Evolutionary conservation across 2,888 invertebrate species (phyloP), one percentile per base, ranked within the genome.

Genomic region (Eulithis testata): DNA sequence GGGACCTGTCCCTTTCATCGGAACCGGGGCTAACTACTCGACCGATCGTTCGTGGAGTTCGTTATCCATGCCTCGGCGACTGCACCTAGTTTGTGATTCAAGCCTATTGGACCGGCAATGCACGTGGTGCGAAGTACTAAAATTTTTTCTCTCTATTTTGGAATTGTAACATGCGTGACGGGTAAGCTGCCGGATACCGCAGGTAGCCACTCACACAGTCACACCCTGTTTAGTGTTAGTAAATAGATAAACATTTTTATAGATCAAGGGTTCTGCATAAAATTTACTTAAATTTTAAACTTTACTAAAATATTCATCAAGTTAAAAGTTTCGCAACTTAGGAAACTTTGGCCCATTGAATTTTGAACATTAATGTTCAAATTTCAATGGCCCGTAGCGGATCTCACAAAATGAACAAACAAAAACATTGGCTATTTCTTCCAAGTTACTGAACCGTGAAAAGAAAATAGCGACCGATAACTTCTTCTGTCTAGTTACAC

Each of bases 141-240:
- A 75, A 52, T 74, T 82, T 81, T 85, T 85, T 86, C 80, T 73
- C 74, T 83, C 79, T 86, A 81, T 88, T 87, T 88, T 84, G 81
- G 75, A 82, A 80, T 79, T 79, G 83, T 83, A 83, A 81, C 82
- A 81, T 81, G 78, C 83, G 81, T 82, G 85, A 82, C 82, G 81
- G 80, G 80, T 80, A 78, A 76, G 85, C 87, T 85, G 83, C 88
- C 88, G 87, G 88, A 87, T 88, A 82, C 85, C 79, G 85, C 91
- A 91, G 91, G 91, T 91, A 91, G 90, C 78, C 76, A 84, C 89
- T 60, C 90, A 87, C 85, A 89, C 90, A 86, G 74, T 70, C 76
- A 82, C 77, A 81, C 69, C 65, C 58, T 56, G 73, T 78, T 77
- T 84, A 78, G 78, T 83, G 82, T 75, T 75, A 78, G 80, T 76